These are phyloP conservation scores for Spilosoma lubricipeda DNA, from an alignment of 2,888 invertebrate genomes.

Conservation along the genomic window DNA sequence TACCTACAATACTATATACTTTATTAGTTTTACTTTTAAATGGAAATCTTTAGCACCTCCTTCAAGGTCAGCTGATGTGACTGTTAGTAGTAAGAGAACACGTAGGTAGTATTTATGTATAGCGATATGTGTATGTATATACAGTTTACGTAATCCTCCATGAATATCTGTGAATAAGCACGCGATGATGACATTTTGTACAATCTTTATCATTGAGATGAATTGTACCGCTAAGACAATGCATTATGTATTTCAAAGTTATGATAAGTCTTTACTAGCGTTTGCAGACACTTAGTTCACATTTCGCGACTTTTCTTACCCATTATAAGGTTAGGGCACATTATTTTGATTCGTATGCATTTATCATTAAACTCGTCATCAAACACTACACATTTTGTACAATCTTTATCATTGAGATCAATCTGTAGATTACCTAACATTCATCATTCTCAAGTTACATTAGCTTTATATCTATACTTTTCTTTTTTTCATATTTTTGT, in stretches of 20 bases:
- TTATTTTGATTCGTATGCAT: not conserved
- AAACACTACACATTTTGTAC: too few relatives aligned
- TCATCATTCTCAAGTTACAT: too few relatives aligned
- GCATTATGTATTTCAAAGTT: not conserved
- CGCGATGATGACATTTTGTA: conserved; percentile 40
- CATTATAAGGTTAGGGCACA: not conserved
- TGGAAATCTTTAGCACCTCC: conserved; percentile 13
- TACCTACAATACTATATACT: not conserved
- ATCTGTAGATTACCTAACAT: too few relatives aligned
- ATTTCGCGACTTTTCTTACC: not conserved
- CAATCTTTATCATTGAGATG: conserved; percentile 23
- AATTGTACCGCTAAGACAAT: not conserved
- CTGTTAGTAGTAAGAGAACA: conserved; percentile 1
- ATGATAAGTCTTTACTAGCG: not conserved
- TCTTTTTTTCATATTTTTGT: too few relatives aligned
- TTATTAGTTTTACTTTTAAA: conserved; percentile 1
- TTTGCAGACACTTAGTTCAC: not conserved
- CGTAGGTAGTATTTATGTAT: conserved; percentile 12
- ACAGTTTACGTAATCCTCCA: conserved; percentile 48
- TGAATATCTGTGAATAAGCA: conserved; percentile 50
- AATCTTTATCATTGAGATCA: too few relatives aligned
- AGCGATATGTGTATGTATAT: not conserved
- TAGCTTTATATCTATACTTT: too few relatives aligned
- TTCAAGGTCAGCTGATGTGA: not conserved
- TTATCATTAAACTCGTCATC: too few relatives aligned